A percentile compares a stretch with the other conserved stretches of the same genome.
Conservation (phyloP, 1,140 invertebrate genomes). For the Plutomurus gul region DNA sequence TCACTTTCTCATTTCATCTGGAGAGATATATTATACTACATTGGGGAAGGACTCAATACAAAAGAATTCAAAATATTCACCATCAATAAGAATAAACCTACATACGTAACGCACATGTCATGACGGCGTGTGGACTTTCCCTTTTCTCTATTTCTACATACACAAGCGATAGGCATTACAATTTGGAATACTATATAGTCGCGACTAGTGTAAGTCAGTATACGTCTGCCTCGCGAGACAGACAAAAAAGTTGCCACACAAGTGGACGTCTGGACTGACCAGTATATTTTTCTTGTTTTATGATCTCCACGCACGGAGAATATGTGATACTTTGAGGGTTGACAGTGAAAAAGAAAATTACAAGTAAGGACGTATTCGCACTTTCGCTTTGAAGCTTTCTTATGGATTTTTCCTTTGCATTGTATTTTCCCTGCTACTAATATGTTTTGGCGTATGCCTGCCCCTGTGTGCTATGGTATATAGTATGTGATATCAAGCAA, state of each 20-base stretch:
- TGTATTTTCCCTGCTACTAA: no score
- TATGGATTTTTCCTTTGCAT: no score
- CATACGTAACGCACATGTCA: background rate
- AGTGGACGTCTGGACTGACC: no score
- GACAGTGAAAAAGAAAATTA: background rate
- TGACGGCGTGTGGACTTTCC: no score
- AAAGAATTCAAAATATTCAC: background rate
- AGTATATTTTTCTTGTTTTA: background rate
- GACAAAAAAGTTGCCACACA: background rate
- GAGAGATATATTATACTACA: background rate
- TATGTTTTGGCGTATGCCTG: no score
- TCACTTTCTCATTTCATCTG: slow-evolving; percentile 1
- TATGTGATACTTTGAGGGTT: background rate
- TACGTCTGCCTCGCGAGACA: background rate
- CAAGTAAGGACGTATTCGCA: no score
- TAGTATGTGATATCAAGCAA: no score
- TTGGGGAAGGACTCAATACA: background rate
- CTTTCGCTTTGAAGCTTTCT: no score
- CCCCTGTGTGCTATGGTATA: no score
- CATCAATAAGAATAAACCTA: background rate
- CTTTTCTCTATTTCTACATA: no score
- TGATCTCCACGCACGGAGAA: background rate
- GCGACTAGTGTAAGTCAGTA: background rate
- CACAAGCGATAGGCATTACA: no score
- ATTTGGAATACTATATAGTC: no score